A percentile compares a stretch with the other conserved stretches of the same genome.
Conservation (phyloP, 1,140 invertebrate genomes). For the Ylistrum balloti region DNA sequence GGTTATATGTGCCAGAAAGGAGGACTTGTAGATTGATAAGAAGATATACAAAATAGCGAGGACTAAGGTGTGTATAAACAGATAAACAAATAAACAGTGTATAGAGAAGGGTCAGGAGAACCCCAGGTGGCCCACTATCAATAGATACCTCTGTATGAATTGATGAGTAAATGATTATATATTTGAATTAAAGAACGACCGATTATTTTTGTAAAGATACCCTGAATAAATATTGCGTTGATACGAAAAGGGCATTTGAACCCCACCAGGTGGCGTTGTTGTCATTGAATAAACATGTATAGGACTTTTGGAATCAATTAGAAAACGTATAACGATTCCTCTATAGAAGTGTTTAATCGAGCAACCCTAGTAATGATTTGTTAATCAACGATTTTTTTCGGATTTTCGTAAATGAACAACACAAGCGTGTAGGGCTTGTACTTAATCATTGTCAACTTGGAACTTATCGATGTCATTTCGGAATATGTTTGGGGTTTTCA, state of each 20-base stretch:
- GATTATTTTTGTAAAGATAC: conserved; percentile 9
- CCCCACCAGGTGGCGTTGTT: neutral
- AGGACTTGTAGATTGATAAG: neutral
- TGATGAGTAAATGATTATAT: conserved; percentile 10
- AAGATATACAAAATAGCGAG: neutral
- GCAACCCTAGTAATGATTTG: neutral
- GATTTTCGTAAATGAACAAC: neutral
- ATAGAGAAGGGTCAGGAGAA: neutral
- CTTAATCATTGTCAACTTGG: neutral
- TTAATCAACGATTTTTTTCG: neutral
- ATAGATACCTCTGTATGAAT: conserved; percentile 16
- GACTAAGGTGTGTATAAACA: neutral
- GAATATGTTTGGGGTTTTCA: too few relatives aligned
- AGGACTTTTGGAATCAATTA: conserved; percentile 23
- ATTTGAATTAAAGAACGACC: conserved; percentile 6
- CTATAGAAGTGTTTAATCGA: neutral
- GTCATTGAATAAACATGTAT: conserved; percentile 36
- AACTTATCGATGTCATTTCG: too few relatives aligned
- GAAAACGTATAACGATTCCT: neutral
- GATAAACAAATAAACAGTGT: neutral
- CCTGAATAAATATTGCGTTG: conserved; percentile 38
- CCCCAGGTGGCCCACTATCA: neutral
- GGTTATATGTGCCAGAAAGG: neutral
- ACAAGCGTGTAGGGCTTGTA: neutral
- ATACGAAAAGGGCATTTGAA: conserved; percentile 22